Evolutionary conservation across 2,888 invertebrate species (phyloP).

Genomic region (Pristionchus exspectatus): DNA sequence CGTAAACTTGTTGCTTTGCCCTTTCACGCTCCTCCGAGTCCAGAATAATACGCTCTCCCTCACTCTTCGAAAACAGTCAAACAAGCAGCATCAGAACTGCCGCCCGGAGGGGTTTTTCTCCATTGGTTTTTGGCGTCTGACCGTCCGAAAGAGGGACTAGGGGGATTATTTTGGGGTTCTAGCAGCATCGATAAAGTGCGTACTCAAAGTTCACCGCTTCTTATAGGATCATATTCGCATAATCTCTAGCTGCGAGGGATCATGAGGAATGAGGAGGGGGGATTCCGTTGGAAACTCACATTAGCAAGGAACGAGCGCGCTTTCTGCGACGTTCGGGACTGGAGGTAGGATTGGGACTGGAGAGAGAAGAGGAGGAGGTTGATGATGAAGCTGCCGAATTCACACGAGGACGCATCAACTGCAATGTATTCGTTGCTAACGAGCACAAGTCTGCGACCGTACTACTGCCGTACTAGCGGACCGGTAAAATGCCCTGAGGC

Average conservation of each 20-base stretch:
- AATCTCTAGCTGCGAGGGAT: not conserved
- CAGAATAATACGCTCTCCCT: not conserved
- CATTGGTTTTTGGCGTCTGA: not conserved
- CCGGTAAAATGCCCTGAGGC: not conserved
- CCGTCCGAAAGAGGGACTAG: not conserved
- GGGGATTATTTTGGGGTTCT: not conserved
- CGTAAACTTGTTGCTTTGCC: not conserved
- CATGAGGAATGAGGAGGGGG: not conserved
- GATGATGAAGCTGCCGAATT: slow-evolving; percentile 40
- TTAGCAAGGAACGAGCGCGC: not conserved
- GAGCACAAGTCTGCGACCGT: not conserved
- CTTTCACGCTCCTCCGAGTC: not conserved
- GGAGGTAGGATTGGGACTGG: slow-evolving; percentile 21
- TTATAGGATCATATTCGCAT: not conserved
- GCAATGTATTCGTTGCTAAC: not conserved
- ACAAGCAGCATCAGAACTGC: not conserved
- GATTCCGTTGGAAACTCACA: not conserved
- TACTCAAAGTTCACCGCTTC: not conserved
- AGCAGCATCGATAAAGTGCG: not conserved
- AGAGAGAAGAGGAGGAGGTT: slow-evolving; percentile 25
- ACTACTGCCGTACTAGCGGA: not conserved
- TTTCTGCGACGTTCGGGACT: slow-evolving; percentile 20
- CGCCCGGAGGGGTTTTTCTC: not conserved
- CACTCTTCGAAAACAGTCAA: slow-evolving; percentile 21
- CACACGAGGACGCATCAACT: slow-evolving; percentile 50